phyloP scores from a whole-genome alignment of 2,888 invertebrate species.

The Phania funesta region DNA sequence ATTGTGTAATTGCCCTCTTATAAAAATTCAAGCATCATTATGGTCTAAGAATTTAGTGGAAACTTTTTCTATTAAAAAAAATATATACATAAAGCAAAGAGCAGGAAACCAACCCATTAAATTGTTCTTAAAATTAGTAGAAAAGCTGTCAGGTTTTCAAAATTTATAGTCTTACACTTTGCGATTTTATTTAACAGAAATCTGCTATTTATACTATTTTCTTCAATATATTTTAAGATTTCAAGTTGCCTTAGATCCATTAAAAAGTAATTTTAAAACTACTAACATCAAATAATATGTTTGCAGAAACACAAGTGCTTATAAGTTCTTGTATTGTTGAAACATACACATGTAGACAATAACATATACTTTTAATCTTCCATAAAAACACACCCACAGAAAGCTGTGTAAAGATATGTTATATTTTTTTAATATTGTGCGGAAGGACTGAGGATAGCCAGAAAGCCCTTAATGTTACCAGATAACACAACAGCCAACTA shows the following conservation, averaged over 20 bases:
- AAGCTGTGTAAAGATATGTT: background rate
- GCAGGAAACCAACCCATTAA: conserved; percentile 58
- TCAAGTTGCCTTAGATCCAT: conserved; percentile 62
- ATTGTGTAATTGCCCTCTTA: no score
- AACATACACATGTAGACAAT: conserved; percentile 17
- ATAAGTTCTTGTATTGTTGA: background rate
- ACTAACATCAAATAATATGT: conserved; percentile 39
- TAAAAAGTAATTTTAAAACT: conserved; percentile 66
- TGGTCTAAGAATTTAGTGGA: no score
- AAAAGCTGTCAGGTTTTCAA: conserved; percentile 63
- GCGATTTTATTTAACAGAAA: conserved; percentile 54
- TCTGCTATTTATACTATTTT: conserved; percentile 17
- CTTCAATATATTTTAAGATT: no score
- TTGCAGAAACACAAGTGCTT: background rate
- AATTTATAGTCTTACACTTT: no score
- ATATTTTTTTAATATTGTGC: background rate
- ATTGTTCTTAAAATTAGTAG: conserved; percentile 66
- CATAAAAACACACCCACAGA: conserved; percentile 8
- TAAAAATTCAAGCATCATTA: no score
- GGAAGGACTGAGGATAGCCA: background rate
- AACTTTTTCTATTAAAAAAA: background rate
- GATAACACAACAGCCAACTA: background rate
- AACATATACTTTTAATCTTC: conserved; percentile 51
- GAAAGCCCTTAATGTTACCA: background rate
- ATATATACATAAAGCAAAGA: no score